These are phyloP conservation scores for Manis javanica DNA, from an alignment of 2,797 vertebrate genomes.

Conservation along the genomic window DNA sequence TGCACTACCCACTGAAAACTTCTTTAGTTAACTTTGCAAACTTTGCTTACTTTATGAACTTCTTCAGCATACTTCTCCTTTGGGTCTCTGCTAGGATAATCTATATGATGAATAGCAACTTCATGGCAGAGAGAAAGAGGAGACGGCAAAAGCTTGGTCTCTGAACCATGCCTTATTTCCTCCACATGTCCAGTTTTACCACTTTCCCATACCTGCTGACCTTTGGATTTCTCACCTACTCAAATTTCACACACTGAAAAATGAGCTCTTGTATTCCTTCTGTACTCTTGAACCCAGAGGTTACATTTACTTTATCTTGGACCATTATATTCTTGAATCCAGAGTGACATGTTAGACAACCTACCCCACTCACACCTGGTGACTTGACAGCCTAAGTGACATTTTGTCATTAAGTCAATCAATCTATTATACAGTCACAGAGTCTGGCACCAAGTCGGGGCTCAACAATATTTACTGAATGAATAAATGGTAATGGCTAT, in stretches of 20 bases:
- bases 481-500: not conserved
- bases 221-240: conserved; percentile 9
- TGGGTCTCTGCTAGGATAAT: not conserved
- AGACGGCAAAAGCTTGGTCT: conserved; percentile 37
- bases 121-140: not conserved
- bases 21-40: no score
- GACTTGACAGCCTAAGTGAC: not conserved
- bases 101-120: not conserved
- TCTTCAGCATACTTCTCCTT: not conserved
- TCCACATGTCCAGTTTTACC: not conserved
- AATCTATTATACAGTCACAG: not conserved
- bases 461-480: not conserved
- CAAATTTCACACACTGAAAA: not conserved
- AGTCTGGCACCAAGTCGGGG: not conserved
- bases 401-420: not conserved
- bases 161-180: not conserved
- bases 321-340: not conserved
- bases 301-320: not conserved
- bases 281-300: not conserved
- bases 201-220: not conserved
- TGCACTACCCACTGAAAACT: not conserved
- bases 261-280: not conserved
- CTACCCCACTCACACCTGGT: not conserved
- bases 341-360: not conserved
- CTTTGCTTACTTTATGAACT: no score